A percentile compares a stretch with the other conserved stretches of the same genome.
Evolutionary conservation across 2,113 vertebrate species (phyloP).

Genomic region (Hirundichthys speculiger): DNA sequence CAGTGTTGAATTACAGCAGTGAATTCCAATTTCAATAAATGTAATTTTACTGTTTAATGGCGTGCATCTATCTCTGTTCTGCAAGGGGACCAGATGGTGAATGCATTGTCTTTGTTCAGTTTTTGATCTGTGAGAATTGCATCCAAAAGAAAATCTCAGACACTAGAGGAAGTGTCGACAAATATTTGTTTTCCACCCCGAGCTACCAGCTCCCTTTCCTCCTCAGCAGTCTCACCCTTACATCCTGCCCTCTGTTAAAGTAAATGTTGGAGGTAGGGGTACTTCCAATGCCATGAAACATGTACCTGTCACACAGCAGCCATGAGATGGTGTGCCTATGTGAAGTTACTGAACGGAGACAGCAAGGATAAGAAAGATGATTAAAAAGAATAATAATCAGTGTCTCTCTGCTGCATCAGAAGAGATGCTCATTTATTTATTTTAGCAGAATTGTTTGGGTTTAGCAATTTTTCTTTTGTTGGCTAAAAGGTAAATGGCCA

Average conservation of each 20-base stretch:
- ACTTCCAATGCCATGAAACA: constrained; percentile 31
- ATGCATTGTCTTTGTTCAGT: not conserved
- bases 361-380: not conserved
- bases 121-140: not conserved
- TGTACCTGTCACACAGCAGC: constrained; percentile 67
- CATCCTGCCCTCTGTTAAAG: constrained; percentile 50
- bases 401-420: not conserved
- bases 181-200: constrained; percentile 71
- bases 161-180: constrained; percentile 58
- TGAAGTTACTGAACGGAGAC: constrained; percentile 6
- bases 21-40: too few species aligned
- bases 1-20: constrained; percentile 29
- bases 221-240: constrained; percentile 48
- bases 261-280: constrained; percentile 49
- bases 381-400: not conserved
- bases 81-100: too few species aligned
- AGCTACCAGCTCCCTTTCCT: constrained; percentile 36
- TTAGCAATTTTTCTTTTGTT: not conserved
- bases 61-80: too few species aligned
- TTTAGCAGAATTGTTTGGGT: not conserved
- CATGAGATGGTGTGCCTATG: constrained; percentile 34
- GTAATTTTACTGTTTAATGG: too few species aligned
- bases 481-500: not conserved
- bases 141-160: constrained; percentile 40
- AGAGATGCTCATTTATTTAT: too few species aligned